Evolutionary conservation across 2,888 invertebrate species (phyloP).

Genomic region (Stegana nigrithorax): DNA sequence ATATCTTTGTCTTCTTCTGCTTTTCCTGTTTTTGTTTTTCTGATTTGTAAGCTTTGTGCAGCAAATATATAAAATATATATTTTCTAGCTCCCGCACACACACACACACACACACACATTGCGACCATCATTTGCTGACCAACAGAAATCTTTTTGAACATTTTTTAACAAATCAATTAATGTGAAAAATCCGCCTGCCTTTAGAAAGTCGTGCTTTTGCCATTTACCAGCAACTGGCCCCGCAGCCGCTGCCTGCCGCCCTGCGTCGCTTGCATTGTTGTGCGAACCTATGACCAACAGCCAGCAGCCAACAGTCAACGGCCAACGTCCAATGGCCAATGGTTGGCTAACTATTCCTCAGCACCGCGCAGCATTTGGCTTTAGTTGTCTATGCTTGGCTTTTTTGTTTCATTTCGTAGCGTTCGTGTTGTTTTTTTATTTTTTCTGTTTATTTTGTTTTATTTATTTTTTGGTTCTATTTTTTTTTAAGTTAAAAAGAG

Average conservation of each 20-base stretch:
- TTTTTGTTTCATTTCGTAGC: background rate
- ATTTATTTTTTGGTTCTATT: background rate
- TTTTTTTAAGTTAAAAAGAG: background rate
- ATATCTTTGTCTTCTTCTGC: background rate
- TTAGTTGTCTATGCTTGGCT: no score
- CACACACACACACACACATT: background rate
- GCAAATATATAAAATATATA: no score
- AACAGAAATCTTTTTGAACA: constrained; percentile 19
- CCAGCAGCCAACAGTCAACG: no score
- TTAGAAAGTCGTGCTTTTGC: constrained; percentile 8
- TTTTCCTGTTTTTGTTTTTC: no score
- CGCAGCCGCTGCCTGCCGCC: constrained; percentile 54
- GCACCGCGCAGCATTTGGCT: no score
- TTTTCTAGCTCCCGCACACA: background rate
- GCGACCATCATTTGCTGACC: background rate
- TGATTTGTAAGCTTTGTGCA: no score
- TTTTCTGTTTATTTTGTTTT: background rate
- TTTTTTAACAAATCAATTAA: constrained; percentile 62
- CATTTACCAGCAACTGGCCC: constrained; percentile 45
- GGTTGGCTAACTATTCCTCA: no score
- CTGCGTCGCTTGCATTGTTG: no score
- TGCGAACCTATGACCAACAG: no score
- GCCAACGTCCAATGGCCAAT: no score
- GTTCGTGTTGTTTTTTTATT: background rate
- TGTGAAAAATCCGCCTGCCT: constrained; percentile 32